Conservation (phyloP, 2,888 invertebrate species). For the Antitype chi region DNA sequence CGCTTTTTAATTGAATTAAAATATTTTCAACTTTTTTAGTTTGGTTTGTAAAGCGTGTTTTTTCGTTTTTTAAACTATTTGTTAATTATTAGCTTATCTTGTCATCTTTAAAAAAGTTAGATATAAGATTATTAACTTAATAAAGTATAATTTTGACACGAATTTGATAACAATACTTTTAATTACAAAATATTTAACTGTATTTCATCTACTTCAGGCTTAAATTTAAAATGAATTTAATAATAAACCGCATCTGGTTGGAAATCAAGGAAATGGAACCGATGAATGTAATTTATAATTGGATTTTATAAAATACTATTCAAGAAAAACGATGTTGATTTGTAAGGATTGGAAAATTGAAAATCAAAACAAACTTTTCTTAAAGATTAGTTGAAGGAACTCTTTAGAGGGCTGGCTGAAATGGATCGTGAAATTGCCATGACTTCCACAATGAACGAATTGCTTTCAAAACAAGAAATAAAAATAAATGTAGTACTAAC, state of each 20-base stretch:
- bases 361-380: conserved; percentile 20
- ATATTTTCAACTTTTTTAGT: too few species aligned
- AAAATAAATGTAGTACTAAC: conserved; percentile 33
- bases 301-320: conserved; percentile 19
- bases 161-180: not conserved
- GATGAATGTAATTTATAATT: conserved; percentile 11
- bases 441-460: conserved; percentile 34
- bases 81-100: too few species aligned
- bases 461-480: conserved; percentile 22
- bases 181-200: not conserved
- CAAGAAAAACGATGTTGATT: not conserved
- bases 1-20: too few species aligned
- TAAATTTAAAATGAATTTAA: not conserved
- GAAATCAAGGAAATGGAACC: conserved; percentile 14
- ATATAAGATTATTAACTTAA: too few species aligned
- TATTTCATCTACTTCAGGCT: not conserved
- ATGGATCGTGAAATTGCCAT: conserved; percentile 34
- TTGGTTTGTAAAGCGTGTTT: too few species aligned
- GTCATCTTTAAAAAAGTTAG: too few species aligned
- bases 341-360: conserved; percentile 14
- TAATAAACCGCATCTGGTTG: not conserved
- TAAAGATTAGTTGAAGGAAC: conserved; percentile 11
- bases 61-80: too few species aligned
- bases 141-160: too few species aligned
- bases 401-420: conserved; percentile 7